Evolutionary conservation across 2,797 vertebrate species (phyloP), one percentile per base, ranked within the genome.

Genomic region (Gobionotothen gibberifrons): DNA sequence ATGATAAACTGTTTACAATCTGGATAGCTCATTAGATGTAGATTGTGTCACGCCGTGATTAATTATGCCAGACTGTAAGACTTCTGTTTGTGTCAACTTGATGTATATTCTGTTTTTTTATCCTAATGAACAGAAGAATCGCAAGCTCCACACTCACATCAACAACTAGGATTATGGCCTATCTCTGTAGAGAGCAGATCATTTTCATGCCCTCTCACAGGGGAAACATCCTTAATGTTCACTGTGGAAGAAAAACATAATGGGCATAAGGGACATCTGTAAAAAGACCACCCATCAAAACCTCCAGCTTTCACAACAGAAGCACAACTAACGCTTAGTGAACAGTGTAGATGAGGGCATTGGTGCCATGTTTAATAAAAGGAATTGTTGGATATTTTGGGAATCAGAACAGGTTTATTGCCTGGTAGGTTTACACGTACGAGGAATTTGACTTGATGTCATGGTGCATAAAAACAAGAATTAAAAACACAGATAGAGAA

Each of bases 81-180:
- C 93, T 90, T 94, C 91, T 94, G 92, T 91, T 93, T 91, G 90
- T 93, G 93, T 94, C 93, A 93, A 89, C 79, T 90, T 94, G 93
- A 93, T 94, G 87, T 91, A 94, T 93, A 92, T 85, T 89, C 85
- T 84, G 81, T 89, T 90, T 84, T 57, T 19, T 57, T n/a, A 86
- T 85, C 77, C 83, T 89, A 94, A 94, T 94, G 88, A 94, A 93
- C 87, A 89, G 83, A 88, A 86, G 84, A 90, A 89, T 83, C 68
- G 72, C 79, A 83, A 83, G 62, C 81, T 70, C 77, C 81, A 76
- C 79, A 68, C 79, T 84, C 56, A 46, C 83, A 86, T 87, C 79
- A 90, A 83, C 70, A 85, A 85, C 83, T 77, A 79, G 81, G 83
- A 90, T 88, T 85, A 86, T 63, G 85, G 69, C 76, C 56, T 61